phyloP scores from a whole-genome alignment of 2,888 invertebrate species.

The Netelia inedita region DNA sequence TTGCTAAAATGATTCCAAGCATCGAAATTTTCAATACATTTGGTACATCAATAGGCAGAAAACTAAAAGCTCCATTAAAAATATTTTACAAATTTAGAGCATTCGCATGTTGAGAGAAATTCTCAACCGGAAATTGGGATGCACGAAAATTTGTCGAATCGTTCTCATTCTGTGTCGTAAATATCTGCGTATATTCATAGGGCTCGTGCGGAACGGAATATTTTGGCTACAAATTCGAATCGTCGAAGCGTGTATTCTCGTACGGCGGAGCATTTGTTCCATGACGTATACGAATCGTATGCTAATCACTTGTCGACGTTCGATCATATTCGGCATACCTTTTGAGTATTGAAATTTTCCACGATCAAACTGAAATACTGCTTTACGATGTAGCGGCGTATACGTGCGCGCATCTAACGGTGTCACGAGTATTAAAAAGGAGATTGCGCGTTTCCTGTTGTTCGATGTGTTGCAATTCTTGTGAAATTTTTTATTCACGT shows the following conservation, averaged over 20 bases:
- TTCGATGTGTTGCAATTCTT: no score
- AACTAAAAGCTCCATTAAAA: no score
- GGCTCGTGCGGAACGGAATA: neutral
- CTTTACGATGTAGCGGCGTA: neutral
- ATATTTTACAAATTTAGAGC: neutral
- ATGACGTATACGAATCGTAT: constrained; percentile 45
- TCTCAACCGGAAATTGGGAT: neutral
- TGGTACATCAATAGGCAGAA: no score
- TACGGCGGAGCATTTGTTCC: constrained; percentile 10
- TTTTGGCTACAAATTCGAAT: neutral
- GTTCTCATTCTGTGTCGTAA: neutral
- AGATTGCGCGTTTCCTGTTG: no score
- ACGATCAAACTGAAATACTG: neutral
- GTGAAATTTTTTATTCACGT: no score
- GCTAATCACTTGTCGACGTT: constrained; percentile 39
- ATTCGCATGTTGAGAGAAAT: neutral
- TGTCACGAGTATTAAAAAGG: no score
- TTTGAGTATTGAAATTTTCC: constrained; percentile 33
- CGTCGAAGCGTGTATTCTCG: neutral
- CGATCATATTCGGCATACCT: neutral
- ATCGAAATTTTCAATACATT: no score
- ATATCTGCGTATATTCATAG: neutral
- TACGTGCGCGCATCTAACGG: no score
- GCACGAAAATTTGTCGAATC: neutral
- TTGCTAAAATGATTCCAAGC: no score